A percentile compares a stretch with the other conserved stretches of the same genome.
phyloP scores from a whole-genome alignment of 1,140 invertebrate species.

The Thereuonema tuberculata region DNA sequence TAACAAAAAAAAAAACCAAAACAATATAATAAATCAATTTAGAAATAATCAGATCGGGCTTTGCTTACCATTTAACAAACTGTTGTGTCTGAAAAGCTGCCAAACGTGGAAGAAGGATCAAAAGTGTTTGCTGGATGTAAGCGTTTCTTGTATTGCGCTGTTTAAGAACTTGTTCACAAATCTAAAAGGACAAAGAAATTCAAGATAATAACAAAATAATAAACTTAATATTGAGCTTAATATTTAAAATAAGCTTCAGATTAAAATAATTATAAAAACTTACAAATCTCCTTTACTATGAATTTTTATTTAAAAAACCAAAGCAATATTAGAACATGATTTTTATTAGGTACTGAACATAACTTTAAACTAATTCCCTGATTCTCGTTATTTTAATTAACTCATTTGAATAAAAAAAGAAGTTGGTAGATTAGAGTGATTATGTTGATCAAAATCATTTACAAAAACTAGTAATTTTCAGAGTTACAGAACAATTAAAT shows the following conservation, averaged over 20 bases:
- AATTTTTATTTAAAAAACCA: too few species aligned
- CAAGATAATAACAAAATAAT: background rate
- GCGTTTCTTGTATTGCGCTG: constrained; percentile 56
- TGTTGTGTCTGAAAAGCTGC: constrained; percentile 78
- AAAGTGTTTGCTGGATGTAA: constrained; percentile 74
- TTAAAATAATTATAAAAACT: background rate
- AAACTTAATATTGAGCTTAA: background rate
- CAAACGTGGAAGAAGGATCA: constrained; percentile 81
- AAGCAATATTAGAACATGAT: too few species aligned
- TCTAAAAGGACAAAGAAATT: constrained; percentile 18
- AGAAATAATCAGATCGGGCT: background rate
- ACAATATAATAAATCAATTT: background rate
- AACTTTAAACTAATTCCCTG: too few species aligned
- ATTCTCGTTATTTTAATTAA: too few species aligned
- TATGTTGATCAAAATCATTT: too few species aligned
- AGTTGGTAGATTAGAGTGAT: too few species aligned
- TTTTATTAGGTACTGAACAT: too few species aligned
- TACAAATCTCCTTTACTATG: background rate
- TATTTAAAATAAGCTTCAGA: background rate
- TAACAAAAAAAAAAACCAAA: too few species aligned
- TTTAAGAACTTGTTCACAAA: constrained; percentile 49
- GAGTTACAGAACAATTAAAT: too few species aligned
- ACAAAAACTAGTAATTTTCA: too few species aligned
- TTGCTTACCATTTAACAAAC: constrained; percentile 43
- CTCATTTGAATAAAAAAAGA: too few species aligned